phyloP scores from a whole-genome alignment of 2,797 vertebrate species.

The Semotilus atromaculatus region DNA sequence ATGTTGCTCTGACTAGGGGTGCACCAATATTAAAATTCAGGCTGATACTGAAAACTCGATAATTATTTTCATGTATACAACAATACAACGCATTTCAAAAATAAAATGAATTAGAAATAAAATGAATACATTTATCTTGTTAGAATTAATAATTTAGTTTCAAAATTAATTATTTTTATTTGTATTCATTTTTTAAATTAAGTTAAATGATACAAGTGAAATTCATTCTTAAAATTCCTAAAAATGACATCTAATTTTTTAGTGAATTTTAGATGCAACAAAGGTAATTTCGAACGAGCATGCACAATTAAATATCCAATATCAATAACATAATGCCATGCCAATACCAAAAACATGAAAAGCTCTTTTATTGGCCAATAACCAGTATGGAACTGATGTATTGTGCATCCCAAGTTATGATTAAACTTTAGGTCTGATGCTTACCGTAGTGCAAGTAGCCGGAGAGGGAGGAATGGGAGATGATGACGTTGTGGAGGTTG shows the following conservation, averaged over 20 bases:
- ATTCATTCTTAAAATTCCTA: neutral
- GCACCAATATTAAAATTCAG: neutral
- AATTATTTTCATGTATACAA: neutral
- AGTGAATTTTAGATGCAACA: too few relatives aligned
- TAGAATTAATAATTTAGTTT: neutral
- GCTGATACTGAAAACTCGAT: neutral
- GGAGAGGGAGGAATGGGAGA: constrained; percentile 89
- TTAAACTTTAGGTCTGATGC: constrained; percentile 8
- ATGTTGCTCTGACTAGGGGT: neutral
- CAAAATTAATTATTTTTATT: neutral
- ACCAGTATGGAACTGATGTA: neutral
- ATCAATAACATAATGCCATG: neutral
- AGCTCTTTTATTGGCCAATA: neutral
- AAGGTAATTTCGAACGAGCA: too few relatives aligned
- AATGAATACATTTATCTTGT: neutral
- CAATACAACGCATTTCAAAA: neutral
- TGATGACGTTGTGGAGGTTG: constrained; percentile 91
- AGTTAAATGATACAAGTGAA: neutral
- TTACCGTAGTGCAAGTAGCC: constrained; percentile 87
- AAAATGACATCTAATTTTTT: neutral
- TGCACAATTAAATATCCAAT: neutral
- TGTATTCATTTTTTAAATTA: neutral
- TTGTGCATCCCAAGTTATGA: neutral
- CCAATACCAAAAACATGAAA: neutral
- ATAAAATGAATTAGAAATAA: neutral